Percentiles rank a stretch among this genome's conserved stretches.
These are phyloP conservation scores for Poeciliopsis turrubarensis DNA, from an alignment of 2,113 vertebrate genomes.

Conservation along the genomic window DNA sequence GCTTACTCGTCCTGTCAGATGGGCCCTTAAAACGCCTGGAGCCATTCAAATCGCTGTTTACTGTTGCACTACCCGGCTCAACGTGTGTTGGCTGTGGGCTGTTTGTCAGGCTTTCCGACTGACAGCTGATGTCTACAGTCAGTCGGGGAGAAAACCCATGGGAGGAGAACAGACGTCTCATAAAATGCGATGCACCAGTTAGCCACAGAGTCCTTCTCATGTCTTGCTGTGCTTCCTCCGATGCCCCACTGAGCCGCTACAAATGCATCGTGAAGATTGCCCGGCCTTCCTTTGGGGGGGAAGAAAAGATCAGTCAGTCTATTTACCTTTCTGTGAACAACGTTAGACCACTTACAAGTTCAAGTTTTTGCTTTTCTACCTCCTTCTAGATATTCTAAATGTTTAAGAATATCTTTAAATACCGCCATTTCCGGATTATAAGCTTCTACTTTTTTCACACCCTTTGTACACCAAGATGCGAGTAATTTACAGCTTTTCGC, in stretches of 20 bases:
- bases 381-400: neutral
- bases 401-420: neutral
- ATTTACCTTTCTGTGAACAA: conserved; percentile 14
- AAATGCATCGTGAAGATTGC: conserved; percentile 15
- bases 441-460: too few species aligned
- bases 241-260: conserved; percentile 29
- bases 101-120: conserved; percentile 33
- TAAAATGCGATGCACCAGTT: conserved; percentile 50
- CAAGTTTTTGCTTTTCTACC: neutral
- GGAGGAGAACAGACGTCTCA: conserved; percentile 44
- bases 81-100: conserved; percentile 38
- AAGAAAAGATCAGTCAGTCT: conserved; percentile 8
- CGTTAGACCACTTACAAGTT: neutral
- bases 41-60: conserved; percentile 31
- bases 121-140: conserved; percentile 51
- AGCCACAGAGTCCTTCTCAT: conserved; percentile 17
- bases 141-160: conserved; percentile 35
- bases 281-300: neutral
- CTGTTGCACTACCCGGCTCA: conserved; percentile 21
- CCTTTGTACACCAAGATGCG: too few species aligned
- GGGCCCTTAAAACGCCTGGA: conserved; percentile 20
- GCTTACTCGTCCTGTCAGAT: conserved; percentile 50
- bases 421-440: too few species aligned
- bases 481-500: too few species aligned
- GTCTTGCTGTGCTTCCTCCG: conserved; percentile 36